Base-by-base conservation (phyloP, 2,888 invertebrate species). In the Microdon myrmicae region DNA sequence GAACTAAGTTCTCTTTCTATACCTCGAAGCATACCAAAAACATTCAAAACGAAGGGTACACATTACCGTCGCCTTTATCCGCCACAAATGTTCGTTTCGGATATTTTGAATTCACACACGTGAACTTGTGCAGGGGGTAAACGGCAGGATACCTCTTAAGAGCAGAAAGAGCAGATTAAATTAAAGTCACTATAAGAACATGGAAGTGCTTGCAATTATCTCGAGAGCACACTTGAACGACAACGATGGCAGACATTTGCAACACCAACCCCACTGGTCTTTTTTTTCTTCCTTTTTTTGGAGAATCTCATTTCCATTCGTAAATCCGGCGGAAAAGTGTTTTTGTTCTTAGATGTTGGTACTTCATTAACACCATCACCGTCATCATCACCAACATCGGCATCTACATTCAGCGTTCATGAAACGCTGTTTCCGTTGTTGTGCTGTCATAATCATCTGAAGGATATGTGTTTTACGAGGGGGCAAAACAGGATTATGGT, bases 121-220 rank as follows among this genome's bases (percentile, higher is more conserved):
- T 3, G 19, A 14, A 10, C 14, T 8, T 12, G 29, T 13, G 25
- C 7, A n/a, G 5, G 53, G n/a, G 13, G 37, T 32, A 28, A 25
- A 17, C 45, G 23, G 13, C 4, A 29, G 16, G 12, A 23, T 9
- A 12, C 9, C 34, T 20, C 39, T 35, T 23, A 37, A 25, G 35
- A 44, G 45, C 47, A 47, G 13, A 43, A 53, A 58, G 37, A 58
- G 51, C 58, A 64, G 64, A 64, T 64, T 64, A 58, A 64, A 64
- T 64, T 64, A 64, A 64, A 58, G 58, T 64, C 64, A 58, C 64
- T 58, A 64, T 64, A 58, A 58, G 64, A 58, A 64, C 58, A 47
- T 58, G 51, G 41, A 64, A 64, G 64, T 64, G 64, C 64, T 64
- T 58, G 64, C 64, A 64, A 64, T 64, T 64, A 64, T 64, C 64